Evolutionary conservation across 2,888 invertebrate genomes (phyloP), one percentile per base, ranked within the genome.

Genomic region (Cosmopolites sordidus): DNA sequence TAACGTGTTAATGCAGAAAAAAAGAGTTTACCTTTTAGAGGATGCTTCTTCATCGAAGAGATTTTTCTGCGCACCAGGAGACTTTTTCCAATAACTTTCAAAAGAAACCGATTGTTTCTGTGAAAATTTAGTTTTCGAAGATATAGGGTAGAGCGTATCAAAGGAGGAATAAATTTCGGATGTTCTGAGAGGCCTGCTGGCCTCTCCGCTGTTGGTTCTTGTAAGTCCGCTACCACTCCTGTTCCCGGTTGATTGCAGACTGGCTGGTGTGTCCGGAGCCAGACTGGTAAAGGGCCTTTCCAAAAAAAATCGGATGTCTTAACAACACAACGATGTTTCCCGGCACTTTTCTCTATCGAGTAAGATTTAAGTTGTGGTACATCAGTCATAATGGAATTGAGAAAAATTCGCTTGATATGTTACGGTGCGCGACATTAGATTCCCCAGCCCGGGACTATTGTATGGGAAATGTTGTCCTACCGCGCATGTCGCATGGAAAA

Each of bases 231-330:
- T 22, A 22, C 22, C 22, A 22, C 22, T 22, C 22, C 22, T 22
- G 22, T 22, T 22, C 22, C 4, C 22, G 51, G 59, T 60, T 33
- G 60, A 60, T 64, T 71, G 72, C 59, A 68, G 64, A 61, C 62
- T 67, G 50, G 47, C 47, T 45, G 72, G 69, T 52, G 72, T 69
- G 64, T 72, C 73, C 61, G 73, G 73, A 71, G 74, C 73, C 73
- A 73, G 73, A 70, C 66, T 73, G 71, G 64, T 61, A 67, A 63
- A 52, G 60, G 60, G 56, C 61, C 62, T 63, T 61, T 60, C 60
- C 61, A 60, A 63, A 60, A 62, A 58, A 60, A 64, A 58, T 56
- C 58, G 55, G 48, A 54, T 54, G 60, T 61, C 57, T 60, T 58
- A 50, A 54, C 51, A 40, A 30, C 51, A 48, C 43, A 43, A n/a